Evolutionary conservation across 2,113 vertebrate species (phyloP), one percentile per base, ranked within the genome.

Genomic region (Athene cunicularia): DNA sequence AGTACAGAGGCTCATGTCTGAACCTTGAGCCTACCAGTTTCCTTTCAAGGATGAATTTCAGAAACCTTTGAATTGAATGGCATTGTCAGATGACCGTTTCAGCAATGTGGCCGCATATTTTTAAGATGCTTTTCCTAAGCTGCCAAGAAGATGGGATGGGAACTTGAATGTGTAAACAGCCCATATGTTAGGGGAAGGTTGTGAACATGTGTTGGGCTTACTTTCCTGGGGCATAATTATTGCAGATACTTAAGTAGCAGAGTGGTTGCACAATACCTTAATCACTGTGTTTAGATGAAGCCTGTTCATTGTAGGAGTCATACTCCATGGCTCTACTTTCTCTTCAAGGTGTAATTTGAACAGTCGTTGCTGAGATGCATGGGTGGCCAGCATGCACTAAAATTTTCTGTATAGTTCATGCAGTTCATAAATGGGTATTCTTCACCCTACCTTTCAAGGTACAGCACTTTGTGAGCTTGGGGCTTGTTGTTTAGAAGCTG

Each of bases 271-370:
- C 95, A 97, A 91, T 91, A 58, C 62, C 66, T 82, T 91, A 96
- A 97, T 97, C 82, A 80, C 55, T 73, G 41, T 93, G 89, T 97
- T 96, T 94, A 91, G 94, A 86, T 85, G 77, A 90, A 80, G 90
- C 58, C 77, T 87, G 49, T 91, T 94, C 74, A 50, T 20, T 80
- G 94, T 73, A 66, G 67, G 86, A 95, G 89, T 96, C 96, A 96
- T 91, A 89, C 60, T 89, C 43, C 41, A 53, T 95, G 93, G 91
- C 77, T 96, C 86, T 95, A 97, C 97, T 97, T 97, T 97, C 97
- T 91, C 95, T 86, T 95, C 80, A 97, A 95, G 91, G 84, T 95
- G 86, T 93, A 96, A 97, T 95, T 95, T 97, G 74, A 93, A 58
- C 66, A 52, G 84, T 91, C 4, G 5, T 88, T 87, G 63, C 64